Conservation (phyloP, 2,797 vertebrate species). For the Nasua narica region DNA sequence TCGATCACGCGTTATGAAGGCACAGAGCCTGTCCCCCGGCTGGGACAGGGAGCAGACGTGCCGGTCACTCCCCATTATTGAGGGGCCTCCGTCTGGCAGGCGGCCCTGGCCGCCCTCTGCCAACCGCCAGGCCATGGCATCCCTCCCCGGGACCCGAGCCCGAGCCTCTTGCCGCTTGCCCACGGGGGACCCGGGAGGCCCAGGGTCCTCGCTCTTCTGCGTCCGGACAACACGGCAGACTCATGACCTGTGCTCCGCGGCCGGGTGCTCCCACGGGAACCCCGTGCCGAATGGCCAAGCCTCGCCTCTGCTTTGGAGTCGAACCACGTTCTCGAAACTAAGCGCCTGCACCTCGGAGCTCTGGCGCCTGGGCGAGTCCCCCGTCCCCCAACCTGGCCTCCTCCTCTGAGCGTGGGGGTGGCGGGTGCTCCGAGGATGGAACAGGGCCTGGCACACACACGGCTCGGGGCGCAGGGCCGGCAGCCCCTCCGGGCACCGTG, state of each 20-base stretch:
- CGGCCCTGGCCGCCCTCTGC: constrained; percentile 38
- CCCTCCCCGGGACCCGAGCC: accelerated
- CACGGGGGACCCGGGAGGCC: neutral
- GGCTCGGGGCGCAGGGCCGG: accelerated
- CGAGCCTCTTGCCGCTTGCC: accelerated
- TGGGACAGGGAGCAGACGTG: constrained; percentile 44
- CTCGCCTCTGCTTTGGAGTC: neutral
- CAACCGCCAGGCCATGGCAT: accelerated
- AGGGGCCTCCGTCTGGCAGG: constrained; percentile 58
- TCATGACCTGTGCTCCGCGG: accelerated
- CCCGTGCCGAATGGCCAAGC: accelerated
- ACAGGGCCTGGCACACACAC: accelerated
- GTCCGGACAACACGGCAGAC: accelerated
- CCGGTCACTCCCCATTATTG: constrained; percentile 65
- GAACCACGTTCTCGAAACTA: neutral
- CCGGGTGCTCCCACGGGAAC: accelerated
- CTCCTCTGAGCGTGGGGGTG: neutral
- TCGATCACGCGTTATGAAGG: constrained; percentile 67
- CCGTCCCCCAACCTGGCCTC: accelerated
- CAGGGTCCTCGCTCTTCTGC: neutral
- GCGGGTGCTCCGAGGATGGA: accelerated
- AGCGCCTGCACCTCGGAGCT: accelerated
- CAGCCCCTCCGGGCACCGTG: accelerated
- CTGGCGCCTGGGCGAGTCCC: neutral
- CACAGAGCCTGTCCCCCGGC: constrained; percentile 26